A percentile compares a stretch with the other conserved stretches of the same genome.
Evolutionary conservation across 35 echinoderm and acorn worm species (phyloP).

Genomic region (Strongylocentrotus purpuratus): DNA sequence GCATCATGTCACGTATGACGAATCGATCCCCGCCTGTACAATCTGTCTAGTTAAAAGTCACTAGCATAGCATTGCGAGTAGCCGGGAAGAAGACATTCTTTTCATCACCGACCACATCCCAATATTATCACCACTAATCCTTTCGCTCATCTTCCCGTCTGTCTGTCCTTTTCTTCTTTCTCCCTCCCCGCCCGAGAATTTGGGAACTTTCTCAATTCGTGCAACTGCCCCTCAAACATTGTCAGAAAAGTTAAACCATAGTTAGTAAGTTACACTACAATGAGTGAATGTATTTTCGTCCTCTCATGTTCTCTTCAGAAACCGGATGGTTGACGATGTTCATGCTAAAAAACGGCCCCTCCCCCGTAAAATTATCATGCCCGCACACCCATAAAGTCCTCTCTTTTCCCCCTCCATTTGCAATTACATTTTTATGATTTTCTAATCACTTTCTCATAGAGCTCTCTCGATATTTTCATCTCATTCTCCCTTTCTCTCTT

Average conservation of each 20-base stretch:
- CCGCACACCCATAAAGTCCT: too few species aligned
- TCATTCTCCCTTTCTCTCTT: not conserved
- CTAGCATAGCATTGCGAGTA: not conserved
- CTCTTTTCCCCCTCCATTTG: too few species aligned
- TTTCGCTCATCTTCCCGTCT: not conserved
- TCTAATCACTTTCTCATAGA: too few species aligned
- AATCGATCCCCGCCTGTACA: not conserved
- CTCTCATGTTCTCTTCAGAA: too few species aligned
- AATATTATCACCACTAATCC: not conserved
- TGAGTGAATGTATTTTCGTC: too few species aligned
- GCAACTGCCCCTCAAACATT: not conserved
- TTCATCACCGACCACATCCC: not conserved
- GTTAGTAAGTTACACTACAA: too few species aligned
- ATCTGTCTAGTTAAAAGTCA: not conserved
- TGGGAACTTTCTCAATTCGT: too few species aligned
- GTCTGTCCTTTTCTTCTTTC: not conserved
- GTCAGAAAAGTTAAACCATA: too few species aligned
- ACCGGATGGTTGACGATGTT: too few species aligned
- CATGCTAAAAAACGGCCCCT: too few species aligned
- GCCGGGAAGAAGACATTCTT: not conserved
- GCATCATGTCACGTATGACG: conserved; percentile 12
- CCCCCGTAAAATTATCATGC: too few species aligned
- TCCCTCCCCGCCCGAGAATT: not conserved
- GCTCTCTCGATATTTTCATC: not conserved
- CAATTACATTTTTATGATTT: too few species aligned